Percentiles rank a stretch among this genome's conserved stretches.
These are phyloP conservation scores for Pedionomus torquatus DNA, from an alignment of 2,113 vertebrate genomes.

Conservation along the genomic window DNA sequence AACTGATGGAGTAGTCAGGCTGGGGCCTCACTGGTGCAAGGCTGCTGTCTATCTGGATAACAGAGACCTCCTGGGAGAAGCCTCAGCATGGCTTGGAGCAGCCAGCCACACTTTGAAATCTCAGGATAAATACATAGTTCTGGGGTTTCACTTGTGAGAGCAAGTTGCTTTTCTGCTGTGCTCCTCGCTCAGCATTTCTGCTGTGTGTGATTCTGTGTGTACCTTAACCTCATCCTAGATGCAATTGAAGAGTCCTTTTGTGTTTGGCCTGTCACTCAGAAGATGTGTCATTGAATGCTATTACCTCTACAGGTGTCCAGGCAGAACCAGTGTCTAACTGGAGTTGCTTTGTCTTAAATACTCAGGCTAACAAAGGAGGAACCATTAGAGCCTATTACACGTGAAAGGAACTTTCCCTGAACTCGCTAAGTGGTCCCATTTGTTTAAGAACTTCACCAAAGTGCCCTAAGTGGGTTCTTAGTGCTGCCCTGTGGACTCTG, in stretches of 20 bases:
- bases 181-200: neutral
- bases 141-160: neutral
- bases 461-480: slow-evolving; percentile 9
- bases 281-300: neutral
- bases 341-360: slow-evolving; percentile 13
- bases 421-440: slow-evolving; percentile 1
- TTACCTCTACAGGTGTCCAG: slow-evolving; percentile 31
- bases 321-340: neutral
- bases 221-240: neutral
- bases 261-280: neutral
- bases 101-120: neutral
- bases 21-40: rapidly evolving
- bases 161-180: neutral
- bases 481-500: neutral
- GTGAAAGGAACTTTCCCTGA: neutral
- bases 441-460: slow-evolving; percentile 1
- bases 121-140: neutral
- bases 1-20: neutral
- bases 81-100: neutral
- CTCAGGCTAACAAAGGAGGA: neutral
- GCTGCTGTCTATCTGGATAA: neutral
- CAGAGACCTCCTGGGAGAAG: neutral
- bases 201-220: neutral
- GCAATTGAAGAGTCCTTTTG: neutral
- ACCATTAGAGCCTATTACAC: neutral